Conservation (phyloP, 2,113 vertebrate species). For the Chloebia gouldiae region DNA sequence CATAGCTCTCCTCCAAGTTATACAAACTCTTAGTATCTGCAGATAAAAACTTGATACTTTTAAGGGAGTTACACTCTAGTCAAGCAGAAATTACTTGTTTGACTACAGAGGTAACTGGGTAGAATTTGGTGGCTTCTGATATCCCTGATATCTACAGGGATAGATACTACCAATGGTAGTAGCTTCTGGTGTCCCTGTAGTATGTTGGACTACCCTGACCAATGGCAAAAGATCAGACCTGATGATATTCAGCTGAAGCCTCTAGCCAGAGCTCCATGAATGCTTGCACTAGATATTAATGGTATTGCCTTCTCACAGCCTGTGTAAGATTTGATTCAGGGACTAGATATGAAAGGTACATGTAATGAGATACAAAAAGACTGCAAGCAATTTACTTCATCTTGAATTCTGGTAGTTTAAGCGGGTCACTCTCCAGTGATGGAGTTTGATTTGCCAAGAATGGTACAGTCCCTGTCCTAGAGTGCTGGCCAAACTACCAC, state of each 20-base stretch:
- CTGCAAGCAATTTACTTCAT: neutral
- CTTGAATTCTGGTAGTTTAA: neutral
- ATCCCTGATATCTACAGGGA: too few relatives aligned
- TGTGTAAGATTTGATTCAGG: neutral
- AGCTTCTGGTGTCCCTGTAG: neutral
- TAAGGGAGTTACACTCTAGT: neutral
- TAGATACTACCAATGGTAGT: too few relatives aligned
- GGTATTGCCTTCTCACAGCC: neutral
- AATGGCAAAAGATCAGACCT: neutral
- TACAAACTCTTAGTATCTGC: neutral
- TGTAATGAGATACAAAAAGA: neutral
- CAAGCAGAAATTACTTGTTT: neutral
- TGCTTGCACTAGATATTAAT: neutral
- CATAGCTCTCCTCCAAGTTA: neutral
- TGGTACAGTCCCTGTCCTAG: neutral
- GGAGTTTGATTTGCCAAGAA: neutral
- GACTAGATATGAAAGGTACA: neutral
- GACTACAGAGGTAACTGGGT: neutral
- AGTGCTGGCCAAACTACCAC: neutral
- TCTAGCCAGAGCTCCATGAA: neutral
- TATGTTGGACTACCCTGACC: neutral
- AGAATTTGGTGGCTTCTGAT: neutral
- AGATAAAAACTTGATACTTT: neutral
- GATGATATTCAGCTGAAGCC: neutral
- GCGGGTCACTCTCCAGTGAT: neutral